Base-by-base conservation (phyloP, 2,113 vertebrate species). In the Notarius quadriscutis region DNA sequence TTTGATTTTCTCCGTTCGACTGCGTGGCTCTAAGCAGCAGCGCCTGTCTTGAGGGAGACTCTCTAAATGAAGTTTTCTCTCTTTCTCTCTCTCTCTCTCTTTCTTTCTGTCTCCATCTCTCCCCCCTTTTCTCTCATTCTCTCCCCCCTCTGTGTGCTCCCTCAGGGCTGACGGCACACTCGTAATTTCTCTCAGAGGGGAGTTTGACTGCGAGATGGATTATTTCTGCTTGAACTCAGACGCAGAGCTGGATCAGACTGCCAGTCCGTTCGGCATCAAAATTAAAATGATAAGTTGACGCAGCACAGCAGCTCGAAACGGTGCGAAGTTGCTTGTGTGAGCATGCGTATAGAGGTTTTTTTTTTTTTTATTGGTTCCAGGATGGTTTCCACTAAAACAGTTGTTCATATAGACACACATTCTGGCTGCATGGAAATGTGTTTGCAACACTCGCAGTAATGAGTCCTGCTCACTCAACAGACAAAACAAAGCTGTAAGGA, bases 211-310 rank as follows among this genome's bases (percentile, higher is more conserved):
- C 88, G 91, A 93, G 55, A 94, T 94, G 92, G 92, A 94, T 95
- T 94, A 95, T 95, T 94, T 93, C 92, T 92, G 92, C 91, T 91
- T 91, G 90, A 91, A 93, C 93, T 93, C 93, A 92, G 89, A 91
- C 89, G 90, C 90, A 86, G 90, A 91, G 92, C 91, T 92, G 93
- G 93, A 93, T 94, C 92, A 93, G 93, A 91, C 91, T 86, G 90
- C 82, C 86, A 84, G 85, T 89, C 88, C 78, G 57, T 89, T 89
- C 86, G 63, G 67, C 83, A 82, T 81, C 86, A 89, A 86, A 86
- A 87, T 89, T 87, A 74, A 69, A 85, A 87, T 83, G 84, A 88
- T 88, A 86, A 90, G 87, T 91, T 85, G 75, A 60, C 27, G 50
- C 79, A 58, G 81, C 86, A 86, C 53, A 90, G 89, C 80, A 27